Evolutionary conservation across 2,797 vertebrate species (phyloP).

Genomic region (Sebastes kiyomatsui): DNA sequence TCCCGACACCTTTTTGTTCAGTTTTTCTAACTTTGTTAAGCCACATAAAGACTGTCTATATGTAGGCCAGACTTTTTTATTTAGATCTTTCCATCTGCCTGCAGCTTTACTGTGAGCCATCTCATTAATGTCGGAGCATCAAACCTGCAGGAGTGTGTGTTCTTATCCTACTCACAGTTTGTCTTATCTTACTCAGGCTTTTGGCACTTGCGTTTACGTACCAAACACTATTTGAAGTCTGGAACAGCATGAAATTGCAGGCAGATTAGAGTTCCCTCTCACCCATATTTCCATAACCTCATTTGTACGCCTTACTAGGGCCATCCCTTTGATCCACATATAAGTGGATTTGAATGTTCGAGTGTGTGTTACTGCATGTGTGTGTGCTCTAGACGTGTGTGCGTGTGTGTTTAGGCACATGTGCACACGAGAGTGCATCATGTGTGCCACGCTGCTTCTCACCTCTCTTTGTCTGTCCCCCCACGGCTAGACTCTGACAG

Average conservation of each 20-base stretch:
- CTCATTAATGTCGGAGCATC: conserved; percentile 43
- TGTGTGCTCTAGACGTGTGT: background rate
- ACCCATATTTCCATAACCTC: conserved; percentile 70
- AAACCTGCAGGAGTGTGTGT: conserved; percentile 55
- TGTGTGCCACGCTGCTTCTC: conserved; percentile 26
- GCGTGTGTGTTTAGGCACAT: conserved; percentile 5
- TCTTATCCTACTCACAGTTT: conserved; percentile 52
- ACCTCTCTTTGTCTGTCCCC: conserved; percentile 41
- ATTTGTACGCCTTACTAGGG: conserved; percentile 66
- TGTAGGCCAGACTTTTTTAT: conserved; percentile 20
- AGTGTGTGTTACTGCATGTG: conserved; percentile 14
- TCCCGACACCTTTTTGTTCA: background rate
- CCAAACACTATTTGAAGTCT: conserved; percentile 71
- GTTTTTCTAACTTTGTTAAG: conserved; percentile 8
- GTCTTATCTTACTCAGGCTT: conserved; percentile 59
- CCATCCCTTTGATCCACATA: conserved; percentile 73
- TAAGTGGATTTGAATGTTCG: conserved; percentile 62
- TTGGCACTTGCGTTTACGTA: conserved; percentile 50
- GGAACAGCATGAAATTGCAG: conserved; percentile 72
- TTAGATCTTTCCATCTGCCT: conserved; percentile 20
- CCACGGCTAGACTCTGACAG: conserved; percentile 90
- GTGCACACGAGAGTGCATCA: conserved; percentile 23
- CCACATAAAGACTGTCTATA: conserved; percentile 13
- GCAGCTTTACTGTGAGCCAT: conserved; percentile 32
- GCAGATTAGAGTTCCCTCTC: conserved; percentile 71